phyloP scores from a whole-genome alignment of 2,113 vertebrate species.

The Dryoscopus gambensis region DNA sequence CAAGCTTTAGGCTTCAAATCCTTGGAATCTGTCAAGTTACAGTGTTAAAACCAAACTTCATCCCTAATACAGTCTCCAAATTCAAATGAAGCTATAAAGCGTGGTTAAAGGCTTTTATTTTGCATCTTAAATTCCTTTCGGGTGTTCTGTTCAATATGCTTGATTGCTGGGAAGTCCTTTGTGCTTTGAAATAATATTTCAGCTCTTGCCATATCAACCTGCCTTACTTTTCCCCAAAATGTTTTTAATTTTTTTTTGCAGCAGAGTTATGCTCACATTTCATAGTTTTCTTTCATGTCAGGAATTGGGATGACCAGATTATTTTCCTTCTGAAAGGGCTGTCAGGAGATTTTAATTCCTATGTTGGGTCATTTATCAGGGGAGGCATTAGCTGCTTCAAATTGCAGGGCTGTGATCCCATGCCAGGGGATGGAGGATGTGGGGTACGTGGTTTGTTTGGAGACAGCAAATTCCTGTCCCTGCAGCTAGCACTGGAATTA shows the following conservation, averaged over 20 bases:
- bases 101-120: not conserved
- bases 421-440: not conserved
- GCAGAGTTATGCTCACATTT: not conserved
- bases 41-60: not conserved
- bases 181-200: not conserved
- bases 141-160: not conserved
- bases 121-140: not conserved
- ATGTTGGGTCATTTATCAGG: not conserved
- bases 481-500: not conserved
- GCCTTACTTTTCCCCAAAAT: not conserved
- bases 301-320: not conserved
- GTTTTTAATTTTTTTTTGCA: not conserved
- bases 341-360: not conserved
- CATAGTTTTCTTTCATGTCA: not conserved
- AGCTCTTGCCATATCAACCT: not conserved
- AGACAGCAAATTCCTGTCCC: not conserved
- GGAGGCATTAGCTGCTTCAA: not conserved
- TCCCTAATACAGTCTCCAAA: not conserved
- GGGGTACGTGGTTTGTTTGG: not conserved
- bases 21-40: not conserved
- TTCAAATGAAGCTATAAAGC: not conserved
- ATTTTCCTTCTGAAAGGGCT: not conserved
- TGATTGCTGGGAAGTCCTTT: not conserved
- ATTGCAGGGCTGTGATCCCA: not conserved
- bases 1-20: not conserved